Conservation (phyloP, 2,113 vertebrate species). For the Chroicocephalus ridibundus region DNA sequence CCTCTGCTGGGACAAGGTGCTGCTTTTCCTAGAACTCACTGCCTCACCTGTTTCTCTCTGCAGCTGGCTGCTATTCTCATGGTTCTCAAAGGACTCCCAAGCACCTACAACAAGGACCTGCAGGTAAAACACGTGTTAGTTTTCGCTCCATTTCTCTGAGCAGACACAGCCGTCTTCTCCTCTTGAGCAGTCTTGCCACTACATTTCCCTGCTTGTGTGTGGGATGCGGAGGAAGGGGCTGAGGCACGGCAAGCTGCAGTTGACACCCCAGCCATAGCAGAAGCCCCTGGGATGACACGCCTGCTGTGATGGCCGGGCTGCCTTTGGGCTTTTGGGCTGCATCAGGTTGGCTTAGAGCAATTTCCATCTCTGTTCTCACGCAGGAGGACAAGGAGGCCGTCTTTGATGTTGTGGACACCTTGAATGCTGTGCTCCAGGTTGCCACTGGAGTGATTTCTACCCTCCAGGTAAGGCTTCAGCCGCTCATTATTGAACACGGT, state of each 20-base stretch:
- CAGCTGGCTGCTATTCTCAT: conserved; percentile 91
- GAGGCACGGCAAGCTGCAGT: neutral
- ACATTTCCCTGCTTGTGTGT: neutral
- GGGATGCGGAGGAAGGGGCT: neutral
- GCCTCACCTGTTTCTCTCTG: neutral
- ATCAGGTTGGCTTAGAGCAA: neutral
- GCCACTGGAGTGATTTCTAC: conserved; percentile 87
- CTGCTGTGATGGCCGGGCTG: neutral
- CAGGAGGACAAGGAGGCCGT: neutral
- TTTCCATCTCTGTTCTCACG: neutral
- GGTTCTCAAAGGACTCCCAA: conserved; percentile 95
- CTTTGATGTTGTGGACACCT: neutral
- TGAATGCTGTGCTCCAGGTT: neutral
- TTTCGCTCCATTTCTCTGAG: neutral
- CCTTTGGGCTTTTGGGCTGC: neutral
- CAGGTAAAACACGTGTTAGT: conserved; percentile 75
- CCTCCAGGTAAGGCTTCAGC: conserved; percentile 78
- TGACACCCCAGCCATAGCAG: neutral
- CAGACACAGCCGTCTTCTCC: neutral
- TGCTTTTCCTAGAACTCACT: neutral
- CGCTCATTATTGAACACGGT: rapidly evolving
- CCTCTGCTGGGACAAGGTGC: neutral
- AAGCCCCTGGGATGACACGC: neutral
- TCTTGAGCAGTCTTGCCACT: neutral
- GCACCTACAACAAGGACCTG: conserved; percentile 97